A percentile compares a stretch with the other conserved stretches of the same genome.
phyloP scores from a whole-genome alignment of 2,797 vertebrate species.

The Helicolenus hilgendorfi region DNA sequence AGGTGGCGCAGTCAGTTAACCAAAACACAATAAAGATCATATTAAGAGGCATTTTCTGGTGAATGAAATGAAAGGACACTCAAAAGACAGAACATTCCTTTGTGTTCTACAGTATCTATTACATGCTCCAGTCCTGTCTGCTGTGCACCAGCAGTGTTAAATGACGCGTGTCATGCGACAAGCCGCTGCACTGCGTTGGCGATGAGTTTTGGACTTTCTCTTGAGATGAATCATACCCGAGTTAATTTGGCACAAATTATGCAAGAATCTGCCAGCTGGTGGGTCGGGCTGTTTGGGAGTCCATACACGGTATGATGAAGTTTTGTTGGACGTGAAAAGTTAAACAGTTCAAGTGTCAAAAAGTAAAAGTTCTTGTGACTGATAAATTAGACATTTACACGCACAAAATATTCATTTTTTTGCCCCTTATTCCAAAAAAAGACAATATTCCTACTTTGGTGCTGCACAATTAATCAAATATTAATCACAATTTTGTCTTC shows the following conservation, averaged over 20 bases:
- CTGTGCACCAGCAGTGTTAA: background rate
- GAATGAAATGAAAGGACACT: background rate
- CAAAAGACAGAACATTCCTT: background rate
- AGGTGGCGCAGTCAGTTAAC: background rate
- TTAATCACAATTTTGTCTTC: no score
- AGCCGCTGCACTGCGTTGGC: background rate
- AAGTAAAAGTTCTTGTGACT: no score
- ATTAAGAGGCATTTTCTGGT: background rate
- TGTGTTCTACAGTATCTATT: background rate
- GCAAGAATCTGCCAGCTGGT: background rate
- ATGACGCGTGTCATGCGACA: background rate
- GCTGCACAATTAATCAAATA: no score
- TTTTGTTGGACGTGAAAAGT: no score
- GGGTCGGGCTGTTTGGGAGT: background rate
- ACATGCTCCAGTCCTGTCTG: background rate
- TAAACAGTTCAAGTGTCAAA: no score
- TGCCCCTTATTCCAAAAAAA: no score
- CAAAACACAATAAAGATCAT: background rate
- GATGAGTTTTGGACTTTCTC: background rate
- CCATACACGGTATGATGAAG: background rate
- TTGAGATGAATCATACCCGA: background rate
- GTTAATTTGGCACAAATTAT: background rate
- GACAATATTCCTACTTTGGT: no score
- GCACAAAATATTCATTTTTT: no score
- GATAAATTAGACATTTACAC: no score